A percentile compares a stretch with the other conserved stretches of the same genome.
Evolutionary conservation across 2,888 invertebrate species (phyloP).

Genomic region (Agrotis clavis): DNA sequence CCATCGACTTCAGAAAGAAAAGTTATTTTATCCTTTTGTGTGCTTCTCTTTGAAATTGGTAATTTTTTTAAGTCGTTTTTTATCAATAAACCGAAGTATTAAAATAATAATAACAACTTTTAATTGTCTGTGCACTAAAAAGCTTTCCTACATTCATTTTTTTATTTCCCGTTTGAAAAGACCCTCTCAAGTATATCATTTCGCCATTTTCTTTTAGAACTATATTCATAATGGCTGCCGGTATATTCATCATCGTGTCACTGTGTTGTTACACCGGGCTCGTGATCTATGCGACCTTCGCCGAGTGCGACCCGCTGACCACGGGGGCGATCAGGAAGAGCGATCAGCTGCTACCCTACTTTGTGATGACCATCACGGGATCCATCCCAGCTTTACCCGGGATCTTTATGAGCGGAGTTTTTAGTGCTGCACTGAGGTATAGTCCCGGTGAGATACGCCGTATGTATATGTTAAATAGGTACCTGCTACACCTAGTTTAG

Average conservation of each 20-base stretch:
- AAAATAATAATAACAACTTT: too few relatives aligned
- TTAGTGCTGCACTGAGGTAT: constrained; percentile 96
- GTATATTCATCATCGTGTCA: constrained; percentile 94
- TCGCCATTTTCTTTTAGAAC: constrained; percentile 89
- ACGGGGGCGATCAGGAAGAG: constrained; percentile 93
- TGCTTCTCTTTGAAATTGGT: too few relatives aligned
- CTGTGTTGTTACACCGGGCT: constrained; percentile 96
- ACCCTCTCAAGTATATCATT: not conserved
- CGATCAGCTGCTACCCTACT: constrained; percentile 95
- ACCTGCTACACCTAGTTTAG: not conserved
- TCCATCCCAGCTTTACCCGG: constrained; percentile 95
- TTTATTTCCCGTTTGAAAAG: too few relatives aligned
- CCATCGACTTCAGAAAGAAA: too few relatives aligned
- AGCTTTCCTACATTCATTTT: too few relatives aligned
- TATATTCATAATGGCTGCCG: constrained; percentile 94
- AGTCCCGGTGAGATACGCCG: constrained; percentile 42
- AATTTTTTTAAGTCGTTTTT: too few relatives aligned
- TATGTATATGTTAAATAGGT: not conserved
- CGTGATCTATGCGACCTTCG: constrained; percentile 96
- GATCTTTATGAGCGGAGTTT: constrained; percentile 96
- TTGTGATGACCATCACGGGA: constrained; percentile 95
- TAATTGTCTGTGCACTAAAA: too few relatives aligned
- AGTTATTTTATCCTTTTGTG: too few relatives aligned
- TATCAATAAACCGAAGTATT: too few relatives aligned
- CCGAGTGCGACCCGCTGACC: constrained; percentile 96